These are phyloP conservation scores for Eira barbara DNA, from an alignment of 2,113 vertebrate genomes.

Conservation along the genomic window DNA sequence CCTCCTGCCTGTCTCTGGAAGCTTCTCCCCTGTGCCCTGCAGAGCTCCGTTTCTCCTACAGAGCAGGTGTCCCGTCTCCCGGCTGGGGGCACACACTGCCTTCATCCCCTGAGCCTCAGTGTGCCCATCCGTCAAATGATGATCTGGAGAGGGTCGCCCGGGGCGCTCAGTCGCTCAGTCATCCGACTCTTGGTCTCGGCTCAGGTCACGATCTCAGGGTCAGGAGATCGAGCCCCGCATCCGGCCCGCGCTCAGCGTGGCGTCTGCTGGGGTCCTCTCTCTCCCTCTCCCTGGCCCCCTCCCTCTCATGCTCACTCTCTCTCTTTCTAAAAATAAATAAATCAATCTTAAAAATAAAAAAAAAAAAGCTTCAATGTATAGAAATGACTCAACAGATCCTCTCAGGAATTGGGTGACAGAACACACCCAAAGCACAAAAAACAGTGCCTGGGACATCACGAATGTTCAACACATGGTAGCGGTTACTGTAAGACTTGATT, in stretches of 20 bases:
- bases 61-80: not conserved
- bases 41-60: not conserved
- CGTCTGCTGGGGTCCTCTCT: not conserved
- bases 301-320: not conserved
- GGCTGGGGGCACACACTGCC: not conserved
- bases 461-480: not conserved
- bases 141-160: not conserved
- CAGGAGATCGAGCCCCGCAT: not conserved
- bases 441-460: not conserved
- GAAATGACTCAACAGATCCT: not conserved
- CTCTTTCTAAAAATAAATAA: not conserved
- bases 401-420: not conserved
- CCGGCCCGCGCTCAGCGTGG: not conserved
- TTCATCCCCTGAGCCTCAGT: not conserved
- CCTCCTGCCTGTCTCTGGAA: not conserved
- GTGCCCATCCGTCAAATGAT: not conserved
- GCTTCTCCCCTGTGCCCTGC: rapidly evolving
- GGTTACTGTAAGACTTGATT: not conserved
- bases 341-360: not conserved
- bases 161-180: not conserved
- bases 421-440: not conserved
- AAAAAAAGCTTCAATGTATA: not conserved
- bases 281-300: not conserved
- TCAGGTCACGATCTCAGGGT: not conserved
- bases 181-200: not conserved